Percentiles rank a stretch among this genome's conserved stretches.
Conservation (phyloP, 2,113 vertebrate genomes). For the Lepisosteus osseus region DNA sequence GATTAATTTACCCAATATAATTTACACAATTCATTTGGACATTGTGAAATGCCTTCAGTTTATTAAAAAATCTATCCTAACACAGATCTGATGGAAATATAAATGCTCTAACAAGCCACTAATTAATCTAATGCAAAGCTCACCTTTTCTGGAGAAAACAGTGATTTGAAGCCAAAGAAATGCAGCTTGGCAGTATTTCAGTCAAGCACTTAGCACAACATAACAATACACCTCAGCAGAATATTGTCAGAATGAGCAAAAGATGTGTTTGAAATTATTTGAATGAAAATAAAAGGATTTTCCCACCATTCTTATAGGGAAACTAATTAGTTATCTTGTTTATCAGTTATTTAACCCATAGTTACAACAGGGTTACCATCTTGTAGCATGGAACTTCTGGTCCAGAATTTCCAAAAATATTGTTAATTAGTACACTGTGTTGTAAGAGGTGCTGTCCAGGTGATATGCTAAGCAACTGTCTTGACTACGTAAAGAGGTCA, state of each 20-base stretch:
- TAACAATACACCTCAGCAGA: conserved; percentile 33
- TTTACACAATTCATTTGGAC: too few species aligned
- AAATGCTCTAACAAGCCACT: conserved; percentile 57
- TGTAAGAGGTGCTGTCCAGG: too few species aligned
- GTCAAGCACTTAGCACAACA: conserved; percentile 49
- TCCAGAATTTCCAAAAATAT: too few species aligned
- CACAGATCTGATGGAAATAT: neutral
- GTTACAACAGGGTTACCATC: conserved; percentile 21
- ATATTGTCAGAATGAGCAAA: conserved; percentile 12
- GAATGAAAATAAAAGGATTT: too few species aligned
- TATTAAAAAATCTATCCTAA: too few species aligned
- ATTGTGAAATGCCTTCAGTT: too few species aligned
- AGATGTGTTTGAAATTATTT: conserved; percentile 2
- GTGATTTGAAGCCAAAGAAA: conserved; percentile 49
- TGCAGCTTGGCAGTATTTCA: conserved; percentile 56
- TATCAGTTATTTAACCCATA: conserved; percentile 38
- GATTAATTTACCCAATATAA: too few species aligned
- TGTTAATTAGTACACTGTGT: too few species aligned
- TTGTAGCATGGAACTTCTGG: too few species aligned
- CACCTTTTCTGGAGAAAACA: conserved; percentile 59
- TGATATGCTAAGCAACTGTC: too few species aligned
- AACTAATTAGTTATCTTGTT: conserved; percentile 31
- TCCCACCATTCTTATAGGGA: too few species aligned
- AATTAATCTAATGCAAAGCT: conserved; percentile 63
- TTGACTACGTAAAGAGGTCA: too few species aligned